phyloP scores from a whole-genome alignment of 2,888 invertebrate genomes.

The Drosophila nr. perissopoda region DNA sequence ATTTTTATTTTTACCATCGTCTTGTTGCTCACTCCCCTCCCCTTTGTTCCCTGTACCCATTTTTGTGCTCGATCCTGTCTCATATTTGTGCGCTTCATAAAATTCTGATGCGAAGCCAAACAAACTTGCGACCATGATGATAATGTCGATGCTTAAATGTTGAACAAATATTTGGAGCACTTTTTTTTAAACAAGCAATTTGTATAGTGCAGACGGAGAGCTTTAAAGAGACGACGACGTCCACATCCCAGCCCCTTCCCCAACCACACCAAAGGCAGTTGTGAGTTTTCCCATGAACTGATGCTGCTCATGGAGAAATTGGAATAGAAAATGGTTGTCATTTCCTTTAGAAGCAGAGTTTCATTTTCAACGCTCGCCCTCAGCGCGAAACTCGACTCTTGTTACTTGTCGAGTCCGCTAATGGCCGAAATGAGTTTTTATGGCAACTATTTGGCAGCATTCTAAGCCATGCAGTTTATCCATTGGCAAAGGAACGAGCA shows the following conservation, averaged over 20 bases:
- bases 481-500: slow-evolving; percentile 17
- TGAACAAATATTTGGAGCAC: slow-evolving; percentile 62
- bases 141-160: slow-evolving; percentile 65
- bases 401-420: slow-evolving; percentile 40
- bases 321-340: slow-evolving; percentile 63
- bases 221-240: slow-evolving; percentile 62
- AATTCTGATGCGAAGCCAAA: slow-evolving; percentile 73
- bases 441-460: slow-evolving; percentile 53
- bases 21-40: slow-evolving; percentile 25
- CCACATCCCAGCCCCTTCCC: background rate
- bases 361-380: slow-evolving; percentile 13
- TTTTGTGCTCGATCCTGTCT: slow-evolving; percentile 54
- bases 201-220: slow-evolving; percentile 50
- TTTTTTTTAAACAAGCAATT: slow-evolving; percentile 73
- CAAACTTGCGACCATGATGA: slow-evolving; percentile 75
- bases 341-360: slow-evolving; percentile 57
- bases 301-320: slow-evolving; percentile 32
- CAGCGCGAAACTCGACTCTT: slow-evolving; percentile 31
- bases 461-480: slow-evolving; percentile 41
- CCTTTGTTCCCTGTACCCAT: background rate
- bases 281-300: slow-evolving; percentile 66
- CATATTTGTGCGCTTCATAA: slow-evolving; percentile 78
- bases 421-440: slow-evolving; percentile 69
- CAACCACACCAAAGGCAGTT: slow-evolving; percentile 52
- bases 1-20: slow-evolving; percentile 71